Evolutionary conservation across 2,113 vertebrate species (phyloP), one percentile per base, ranked within the genome.

Genomic region (Oncorhynchus gorbuscha): DNA sequence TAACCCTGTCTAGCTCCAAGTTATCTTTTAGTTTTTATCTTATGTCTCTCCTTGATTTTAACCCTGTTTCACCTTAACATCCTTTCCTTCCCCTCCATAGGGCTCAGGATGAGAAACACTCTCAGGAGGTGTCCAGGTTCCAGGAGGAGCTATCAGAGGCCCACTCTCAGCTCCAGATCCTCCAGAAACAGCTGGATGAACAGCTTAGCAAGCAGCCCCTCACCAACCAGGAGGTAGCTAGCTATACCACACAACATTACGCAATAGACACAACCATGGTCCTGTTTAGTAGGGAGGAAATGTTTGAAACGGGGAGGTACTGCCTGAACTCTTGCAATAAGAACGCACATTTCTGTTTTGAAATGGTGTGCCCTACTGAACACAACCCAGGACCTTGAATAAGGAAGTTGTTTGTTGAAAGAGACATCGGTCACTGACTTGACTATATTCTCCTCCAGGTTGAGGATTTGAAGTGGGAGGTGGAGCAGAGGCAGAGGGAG

Each of bases 381-480:
- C 51, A 55, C 51, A 55, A 55, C 51, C 4, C 14, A 14, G 51
- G 39, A 55, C 13, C 16, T 55, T 5, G 39, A 55, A 55, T 55
- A 18, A 18, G 51, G 51, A 14, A 18, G 51, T 55, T 4, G 51
- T 14, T 55, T 55, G 51, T 55, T 55, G 51, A 18, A 13, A n/a
- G 55, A 45, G 39, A 45, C 30, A 28, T 12, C 32, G 39, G 9
- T 11, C 39, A 45, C 9, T 45, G 39, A 45, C 9, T 45, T 3
- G 9, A 45, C 39, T 11, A 8, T 62, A n/a, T 67, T 22, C 65
- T 49, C 30, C 5, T n/a, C 78, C 77, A 99, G 98, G 94, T 99
- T 75, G 98, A 99, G 91, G 95, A 99, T 84, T 89, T 99, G 82
- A 98, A 96, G 73, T 99, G 97, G 97, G 96, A 98, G 82, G 93